A percentile compares a stretch with the other conserved stretches of the same genome.
Conservation (phyloP, 1,140 invertebrate species). For the Leptinotarsa undecemlineata region DNA sequence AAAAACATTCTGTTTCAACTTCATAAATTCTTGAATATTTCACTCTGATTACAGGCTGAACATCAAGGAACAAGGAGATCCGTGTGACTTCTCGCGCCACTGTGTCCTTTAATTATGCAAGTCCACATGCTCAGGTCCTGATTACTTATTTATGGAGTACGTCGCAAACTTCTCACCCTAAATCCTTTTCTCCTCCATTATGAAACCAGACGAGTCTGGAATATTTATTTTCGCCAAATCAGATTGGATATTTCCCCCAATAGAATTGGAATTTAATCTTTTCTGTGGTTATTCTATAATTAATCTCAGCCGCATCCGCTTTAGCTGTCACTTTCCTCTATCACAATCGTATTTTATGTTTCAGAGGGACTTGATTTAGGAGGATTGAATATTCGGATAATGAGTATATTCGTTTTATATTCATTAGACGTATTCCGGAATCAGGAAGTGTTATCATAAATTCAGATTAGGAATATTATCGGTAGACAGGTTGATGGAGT, state of each 20-base stretch:
- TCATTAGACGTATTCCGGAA: neutral
- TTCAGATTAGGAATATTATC: no score
- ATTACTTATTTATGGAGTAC: slow-evolving; percentile 37
- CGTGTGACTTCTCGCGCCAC: slow-evolving; percentile 22
- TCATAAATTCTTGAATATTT: neutral
- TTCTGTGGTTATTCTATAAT: slow-evolving; percentile 9
- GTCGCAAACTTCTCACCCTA: slow-evolving; percentile 35
- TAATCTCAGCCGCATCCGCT: neutral
- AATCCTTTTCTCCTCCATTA: slow-evolving; percentile 37
- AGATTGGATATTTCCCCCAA: slow-evolving; percentile 8
- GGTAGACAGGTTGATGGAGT: no score
- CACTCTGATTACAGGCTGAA: neutral
- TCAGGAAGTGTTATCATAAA: no score
- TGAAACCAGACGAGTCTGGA: slow-evolving; percentile 24
- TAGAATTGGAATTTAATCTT: slow-evolving; percentile 20
- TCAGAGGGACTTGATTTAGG: neutral
- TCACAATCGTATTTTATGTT: slow-evolving; percentile 6
- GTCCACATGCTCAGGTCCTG: slow-evolving; percentile 33
- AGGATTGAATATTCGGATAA: neutral
- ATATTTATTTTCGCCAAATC: slow-evolving; percentile 27
- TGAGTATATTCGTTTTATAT: slow-evolving; percentile 1
- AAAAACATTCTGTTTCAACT: neutral
- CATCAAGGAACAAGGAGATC: neutral
- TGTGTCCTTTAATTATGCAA: slow-evolving; percentile 35
- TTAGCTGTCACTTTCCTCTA: neutral